Base-by-base conservation (phyloP, 2,113 vertebrate species). In the Synchiropus splendidus region DNA sequence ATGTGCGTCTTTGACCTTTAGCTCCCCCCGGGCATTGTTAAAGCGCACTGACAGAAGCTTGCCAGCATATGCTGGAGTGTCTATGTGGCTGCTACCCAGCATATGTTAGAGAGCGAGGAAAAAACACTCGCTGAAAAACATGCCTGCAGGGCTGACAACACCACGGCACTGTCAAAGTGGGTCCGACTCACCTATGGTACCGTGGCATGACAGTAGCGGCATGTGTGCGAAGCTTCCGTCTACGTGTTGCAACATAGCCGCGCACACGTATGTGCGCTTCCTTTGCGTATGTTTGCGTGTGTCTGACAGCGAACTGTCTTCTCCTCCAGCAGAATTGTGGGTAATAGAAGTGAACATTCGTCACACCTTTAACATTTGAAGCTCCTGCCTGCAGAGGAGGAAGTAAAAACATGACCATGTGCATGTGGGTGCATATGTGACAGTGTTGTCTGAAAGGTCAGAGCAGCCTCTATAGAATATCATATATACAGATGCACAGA, bases 51-150 rank as follows among this genome's bases (percentile, higher is more conserved):
- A 77, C 70, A 77, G 70, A 56, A 39, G 51, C 74, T 76, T 70
- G 61, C 62, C 72, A 82, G 70, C 75, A 79, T 82, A 82, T 79
- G 77, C 67, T 64, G 64, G 21, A 64, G 70, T 78, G 80, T 75
- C 69, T 70, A 63, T 80, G 76, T 75, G 78, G 75, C 63, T 70
- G 69, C 67, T 74, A 46, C 59, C 59, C 70, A 79, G 74, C 80
- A 77, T 79, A 78, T 83, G 79, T 54, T 74, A 58, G 58, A 51
- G 55, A 70, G 61, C 39, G 63, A 58, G 37, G 1, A 63, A 67
- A 45, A 70, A 63, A 59, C 64, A 64, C 63, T 71, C 51, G 67
- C 50, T 72, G 61, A 70, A 78, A 78, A 79, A 69, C 59, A 65
- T 58, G 75, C 52, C 79, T 60, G 47, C 21, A 46, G 72, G 73